Base-by-base conservation (phyloP, 2,888 invertebrate genomes). In the Brachyopa scutellaris region DNA sequence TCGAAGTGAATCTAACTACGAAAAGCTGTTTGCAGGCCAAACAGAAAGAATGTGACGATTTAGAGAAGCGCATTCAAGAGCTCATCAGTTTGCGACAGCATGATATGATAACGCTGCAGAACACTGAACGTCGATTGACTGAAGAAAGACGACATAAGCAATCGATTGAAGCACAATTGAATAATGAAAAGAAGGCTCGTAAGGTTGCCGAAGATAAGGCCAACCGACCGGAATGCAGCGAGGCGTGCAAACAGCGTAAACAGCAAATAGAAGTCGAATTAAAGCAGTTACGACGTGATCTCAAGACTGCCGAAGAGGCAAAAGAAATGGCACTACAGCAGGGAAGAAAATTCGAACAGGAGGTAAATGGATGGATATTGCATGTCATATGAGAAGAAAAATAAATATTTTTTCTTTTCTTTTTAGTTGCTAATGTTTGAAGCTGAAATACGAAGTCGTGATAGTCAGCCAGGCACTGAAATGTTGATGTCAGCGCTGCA, bases 21-120 rank as follows among this genome's bases (percentile, higher is more conserved):
- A 96, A 97, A 87, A 93, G 94, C 85, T 96, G 97, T 90, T 93
- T 97, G 88, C 95, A 96, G 91, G 94, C 95, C 87, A 90, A 90
- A 87, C 91, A 90, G 86, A 89, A 89, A 88, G 96, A 97, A 88
- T 95, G 97, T 89, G 97, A 97, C 87, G 95, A 95, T 88, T 91
- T 97, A 86, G 97, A 97, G 89, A 94, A 94, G 89, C 95, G 95
- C 49, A 84, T 97, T 88, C 95, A 96, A 88, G 94, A 95, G 87
- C 91, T 95, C 85, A 93, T 93, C 72, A 93, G 93, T 84, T 93
- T 94, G 84, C 93, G 96, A 59, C 94, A 95, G 88, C 91, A 94
- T 85, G 98, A 97, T 88, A 94, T 95, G 90, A 94, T 95, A 87
- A 93, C 94, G 85, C 92, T 97, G 85, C 92, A 93, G 87, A 92